phyloP scores from a whole-genome alignment of 1,140 invertebrate genomes.

The Diploscapter pachys region DNA sequence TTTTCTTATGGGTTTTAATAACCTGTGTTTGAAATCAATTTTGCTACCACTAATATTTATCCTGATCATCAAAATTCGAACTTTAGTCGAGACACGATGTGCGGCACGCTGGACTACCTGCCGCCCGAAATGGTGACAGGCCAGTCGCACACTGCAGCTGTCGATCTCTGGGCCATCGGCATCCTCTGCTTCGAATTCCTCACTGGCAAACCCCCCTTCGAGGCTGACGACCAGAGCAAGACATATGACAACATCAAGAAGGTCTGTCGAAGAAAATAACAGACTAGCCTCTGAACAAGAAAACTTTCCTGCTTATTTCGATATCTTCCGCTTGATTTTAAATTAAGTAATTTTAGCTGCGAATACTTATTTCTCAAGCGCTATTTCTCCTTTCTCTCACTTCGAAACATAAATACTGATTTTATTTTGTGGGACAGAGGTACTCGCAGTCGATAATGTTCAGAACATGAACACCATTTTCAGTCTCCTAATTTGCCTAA shows the following conservation, averaged over 20 bases:
- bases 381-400: background rate
- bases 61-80: too few species aligned
- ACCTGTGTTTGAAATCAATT: background rate
- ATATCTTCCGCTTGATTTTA: too few species aligned
- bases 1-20: background rate
- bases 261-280: conserved; percentile 62
- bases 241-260: conserved; percentile 80
- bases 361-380: background rate
- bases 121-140: conserved; percentile 85
- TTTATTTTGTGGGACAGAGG: background rate
- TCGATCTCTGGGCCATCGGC: conserved; percentile 69
- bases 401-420: background rate
- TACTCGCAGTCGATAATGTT: background rate
- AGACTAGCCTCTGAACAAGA: background rate
- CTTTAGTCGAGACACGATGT: conserved; percentile 48
- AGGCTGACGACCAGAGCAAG: conserved; percentile 19
- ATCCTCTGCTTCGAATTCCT: conserved; percentile 91
- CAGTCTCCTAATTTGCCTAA: background rate
- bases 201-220: conserved; percentile 71
- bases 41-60: too few species aligned
- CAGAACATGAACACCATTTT: too few species aligned
- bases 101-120: conserved; percentile 83
- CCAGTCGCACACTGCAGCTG: conserved; percentile 67
- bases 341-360: too few species aligned
- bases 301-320: too few species aligned